These are phyloP conservation scores for Sciurus carolinensis DNA, from an alignment of 2,797 vertebrate species.

Conservation along the genomic window DNA sequence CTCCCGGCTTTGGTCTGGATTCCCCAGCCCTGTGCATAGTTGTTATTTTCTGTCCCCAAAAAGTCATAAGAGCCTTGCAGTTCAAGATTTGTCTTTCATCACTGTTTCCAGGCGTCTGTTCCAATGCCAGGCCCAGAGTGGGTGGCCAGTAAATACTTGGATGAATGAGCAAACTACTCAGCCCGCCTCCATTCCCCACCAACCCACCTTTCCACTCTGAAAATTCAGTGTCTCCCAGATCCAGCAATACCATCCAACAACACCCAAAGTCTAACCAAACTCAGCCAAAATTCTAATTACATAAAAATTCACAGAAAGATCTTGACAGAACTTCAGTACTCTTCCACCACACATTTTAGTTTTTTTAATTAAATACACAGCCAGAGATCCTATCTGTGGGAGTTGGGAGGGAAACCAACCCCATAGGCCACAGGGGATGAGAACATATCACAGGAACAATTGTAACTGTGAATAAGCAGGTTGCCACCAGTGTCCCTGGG, in stretches of 20 bases:
- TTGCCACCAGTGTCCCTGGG: background rate
- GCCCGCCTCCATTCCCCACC: background rate
- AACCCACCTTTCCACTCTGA: background rate
- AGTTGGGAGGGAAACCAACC: background rate
- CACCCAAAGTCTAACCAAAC: background rate
- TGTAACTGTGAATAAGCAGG: background rate
- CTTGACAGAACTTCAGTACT: background rate
- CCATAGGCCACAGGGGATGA: too few relatives aligned
- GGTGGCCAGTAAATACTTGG: background rate
- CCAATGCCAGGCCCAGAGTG: background rate
- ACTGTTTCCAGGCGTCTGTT: background rate
- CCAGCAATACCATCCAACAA: background rate
- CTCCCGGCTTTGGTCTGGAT: background rate
- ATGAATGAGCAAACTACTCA: too few relatives aligned
- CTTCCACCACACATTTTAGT: background rate
- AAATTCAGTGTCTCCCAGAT: background rate
- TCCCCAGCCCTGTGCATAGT: background rate
- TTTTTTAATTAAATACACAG: background rate
- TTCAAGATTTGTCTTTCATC: background rate
- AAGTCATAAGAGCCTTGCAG: background rate
- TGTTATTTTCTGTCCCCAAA: background rate
- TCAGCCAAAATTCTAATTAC: background rate
- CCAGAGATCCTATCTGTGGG: background rate
- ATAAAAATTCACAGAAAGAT: background rate
- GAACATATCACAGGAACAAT: fast-evolving